Conservation (phyloP, 2,797 vertebrate species). For the Centropyge bicolor region DNA sequence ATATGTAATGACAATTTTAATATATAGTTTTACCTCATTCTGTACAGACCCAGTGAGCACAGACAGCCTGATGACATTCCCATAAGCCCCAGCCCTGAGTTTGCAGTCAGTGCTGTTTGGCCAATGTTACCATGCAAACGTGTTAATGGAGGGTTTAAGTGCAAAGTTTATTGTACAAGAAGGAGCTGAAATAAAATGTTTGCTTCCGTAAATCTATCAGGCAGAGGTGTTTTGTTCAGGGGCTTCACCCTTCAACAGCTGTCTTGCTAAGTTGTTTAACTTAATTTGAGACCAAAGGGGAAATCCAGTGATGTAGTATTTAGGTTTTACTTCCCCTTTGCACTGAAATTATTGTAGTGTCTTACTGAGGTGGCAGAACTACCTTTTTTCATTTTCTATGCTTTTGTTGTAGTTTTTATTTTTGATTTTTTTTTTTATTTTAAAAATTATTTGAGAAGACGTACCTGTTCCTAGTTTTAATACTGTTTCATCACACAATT, state of each 20-base stretch:
- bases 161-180: not conserved
- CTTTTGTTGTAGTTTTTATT: not conserved
- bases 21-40: not conserved
- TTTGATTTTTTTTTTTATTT: not conserved
- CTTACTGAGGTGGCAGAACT: not conserved
- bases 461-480: not conserved
- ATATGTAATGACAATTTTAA: not conserved
- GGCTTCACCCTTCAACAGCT: not conserved
- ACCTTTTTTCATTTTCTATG: not conserved
- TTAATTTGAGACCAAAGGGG: constrained; percentile 3
- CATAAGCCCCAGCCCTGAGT: too few species aligned
- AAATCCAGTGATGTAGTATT: constrained; percentile 19
- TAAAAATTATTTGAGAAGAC: not conserved
- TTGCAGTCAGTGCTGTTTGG: too few species aligned
- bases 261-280: not conserved
- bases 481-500: not conserved
- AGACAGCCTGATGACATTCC: not conserved
- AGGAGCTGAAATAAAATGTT: not conserved
- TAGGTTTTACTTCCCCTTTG: constrained; percentile 40
- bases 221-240: not conserved
- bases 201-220: not conserved
- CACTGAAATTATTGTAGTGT: not conserved
- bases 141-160: not conserved
- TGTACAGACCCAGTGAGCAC: not conserved
- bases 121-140: too few species aligned